A percentile compares a stretch with the other conserved stretches of the same genome.
These are phyloP conservation scores for Schizothorax lantsangensis DNA, from an alignment of 2,797 vertebrate species.

Conservation along the genomic window DNA sequence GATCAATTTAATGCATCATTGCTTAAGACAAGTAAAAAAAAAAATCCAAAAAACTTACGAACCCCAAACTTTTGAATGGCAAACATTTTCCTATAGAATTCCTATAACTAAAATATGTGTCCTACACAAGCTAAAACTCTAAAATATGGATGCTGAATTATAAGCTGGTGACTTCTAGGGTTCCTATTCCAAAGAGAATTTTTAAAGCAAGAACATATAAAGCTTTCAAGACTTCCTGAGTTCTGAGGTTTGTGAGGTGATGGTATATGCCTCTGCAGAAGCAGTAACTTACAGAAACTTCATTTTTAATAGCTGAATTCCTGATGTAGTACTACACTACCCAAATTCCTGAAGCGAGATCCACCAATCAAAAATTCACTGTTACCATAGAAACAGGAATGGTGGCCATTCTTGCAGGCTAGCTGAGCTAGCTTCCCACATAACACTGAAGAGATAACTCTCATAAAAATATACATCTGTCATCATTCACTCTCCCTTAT, in stretches of 20 bases:
- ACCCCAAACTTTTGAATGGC: not conserved
- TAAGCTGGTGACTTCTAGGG: not conserved
- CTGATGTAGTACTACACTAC: not conserved
- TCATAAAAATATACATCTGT: slow-evolving; percentile 8
- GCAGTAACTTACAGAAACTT: not conserved
- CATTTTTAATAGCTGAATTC: slow-evolving; percentile 5
- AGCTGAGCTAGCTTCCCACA: not conserved
- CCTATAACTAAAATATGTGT: not conserved
- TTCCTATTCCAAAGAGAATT: not conserved
- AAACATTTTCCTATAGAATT: not conserved
- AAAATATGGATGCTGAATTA: not conserved
- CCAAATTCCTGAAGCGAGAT: slow-evolving; percentile 16
- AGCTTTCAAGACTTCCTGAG: not conserved
- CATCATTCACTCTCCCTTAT: not conserved
- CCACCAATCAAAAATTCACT: not conserved
- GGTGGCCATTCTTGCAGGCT: not conserved
- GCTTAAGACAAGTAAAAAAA: too few relatives aligned
- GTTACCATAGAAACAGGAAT: slow-evolving; percentile 21
- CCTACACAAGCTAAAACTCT: not conserved
- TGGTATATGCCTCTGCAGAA: not conserved
- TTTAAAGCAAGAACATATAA: not conserved
- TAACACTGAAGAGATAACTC: slow-evolving; percentile 1
- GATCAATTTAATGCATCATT: too few relatives aligned
- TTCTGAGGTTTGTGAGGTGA: slow-evolving; percentile 2
- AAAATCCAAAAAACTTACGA: not conserved